Evolutionary conservation across 2,797 vertebrate species (phyloP).

Genomic region (Ciconia nigra): DNA sequence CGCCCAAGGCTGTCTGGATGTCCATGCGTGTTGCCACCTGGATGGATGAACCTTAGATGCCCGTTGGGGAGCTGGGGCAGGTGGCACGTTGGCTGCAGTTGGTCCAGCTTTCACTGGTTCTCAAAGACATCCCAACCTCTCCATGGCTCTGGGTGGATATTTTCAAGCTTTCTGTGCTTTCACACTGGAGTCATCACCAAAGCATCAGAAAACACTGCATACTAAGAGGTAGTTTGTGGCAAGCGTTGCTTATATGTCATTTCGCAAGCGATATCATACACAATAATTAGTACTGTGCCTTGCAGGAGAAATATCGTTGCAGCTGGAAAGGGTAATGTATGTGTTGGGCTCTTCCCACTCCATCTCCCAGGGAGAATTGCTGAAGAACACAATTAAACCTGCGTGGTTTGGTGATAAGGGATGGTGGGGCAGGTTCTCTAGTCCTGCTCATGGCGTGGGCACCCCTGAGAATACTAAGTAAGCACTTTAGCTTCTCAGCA

Average conservation of each 20-base stretch:
- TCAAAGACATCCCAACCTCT: not conserved
- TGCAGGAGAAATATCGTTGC: not conserved
- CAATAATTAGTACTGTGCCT: not conserved
- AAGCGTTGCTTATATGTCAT: not conserved
- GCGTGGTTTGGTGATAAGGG: not conserved
- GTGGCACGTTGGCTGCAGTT: not conserved
- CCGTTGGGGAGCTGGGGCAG: accelerated
- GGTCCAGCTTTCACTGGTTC: not conserved
- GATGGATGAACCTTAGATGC: not conserved
- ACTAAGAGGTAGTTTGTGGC: not conserved
- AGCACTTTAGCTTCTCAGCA: not conserved
- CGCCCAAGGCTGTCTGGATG: not conserved
- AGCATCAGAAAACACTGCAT: not conserved
- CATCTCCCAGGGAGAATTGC: not conserved
- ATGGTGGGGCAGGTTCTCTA: not conserved
- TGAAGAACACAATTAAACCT: not conserved
- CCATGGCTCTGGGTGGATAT: not conserved
- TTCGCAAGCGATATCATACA: not conserved
- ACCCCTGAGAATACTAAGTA: not conserved
- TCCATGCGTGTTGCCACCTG: not conserved
- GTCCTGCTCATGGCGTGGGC: not conserved
- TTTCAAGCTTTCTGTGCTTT: not conserved
- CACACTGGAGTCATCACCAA: not conserved
- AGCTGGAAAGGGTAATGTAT: not conserved
- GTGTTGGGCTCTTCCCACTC: not conserved